phyloP scores from a whole-genome alignment of 2,888 invertebrate genomes.

The Doris montereyensis region DNA sequence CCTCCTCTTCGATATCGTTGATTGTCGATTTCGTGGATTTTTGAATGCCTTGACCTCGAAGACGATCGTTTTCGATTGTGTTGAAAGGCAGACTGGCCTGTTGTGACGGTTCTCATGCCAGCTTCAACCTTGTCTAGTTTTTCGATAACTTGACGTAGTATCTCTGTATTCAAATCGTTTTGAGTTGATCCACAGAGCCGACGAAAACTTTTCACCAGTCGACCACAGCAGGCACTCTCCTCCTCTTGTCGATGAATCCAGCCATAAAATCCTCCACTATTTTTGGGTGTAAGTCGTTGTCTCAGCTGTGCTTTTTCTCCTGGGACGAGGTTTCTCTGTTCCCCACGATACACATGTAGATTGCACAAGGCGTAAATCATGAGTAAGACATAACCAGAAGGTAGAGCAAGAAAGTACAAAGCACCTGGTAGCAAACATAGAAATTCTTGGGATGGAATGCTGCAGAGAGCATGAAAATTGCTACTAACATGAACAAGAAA shows the following conservation, averaged over 20 bases:
- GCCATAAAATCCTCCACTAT: conserved; percentile 43
- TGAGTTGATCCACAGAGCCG: conserved; percentile 48
- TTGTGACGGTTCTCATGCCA: conserved; percentile 46
- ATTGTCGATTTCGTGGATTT: conserved; percentile 48
- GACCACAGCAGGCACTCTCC: conserved; percentile 52
- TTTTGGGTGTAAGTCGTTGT: conserved; percentile 32
- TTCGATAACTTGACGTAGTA: conserved; percentile 53
- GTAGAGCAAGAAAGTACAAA: conserved; percentile 91
- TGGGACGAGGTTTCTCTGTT: conserved; percentile 81
- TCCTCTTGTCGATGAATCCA: conserved; percentile 51
- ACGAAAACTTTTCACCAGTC: conserved; percentile 46
- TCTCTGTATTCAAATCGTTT: conserved; percentile 52
- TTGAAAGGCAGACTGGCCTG: conserved; percentile 35
- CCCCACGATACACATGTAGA: conserved; percentile 94
- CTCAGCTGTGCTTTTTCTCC: conserved; percentile 46
- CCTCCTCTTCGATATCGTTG: conserved; percentile 50
- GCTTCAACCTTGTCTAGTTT: conserved; percentile 55
- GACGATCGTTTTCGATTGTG: conserved; percentile 50
- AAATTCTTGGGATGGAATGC: conserved; percentile 70
- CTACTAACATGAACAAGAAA: conserved; percentile 62
- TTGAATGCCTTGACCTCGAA: conserved; percentile 50
- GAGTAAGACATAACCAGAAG: conserved; percentile 93
- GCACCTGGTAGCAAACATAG: conserved; percentile 67
- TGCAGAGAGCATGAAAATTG: conserved; percentile 64
- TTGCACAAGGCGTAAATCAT: conserved; percentile 93